These are phyloP conservation scores for chimpanzee (Pan troglodytes) DNA, from an alignment of 2,113 vertebrate genomes.

Conservation along the genomic window DNA sequence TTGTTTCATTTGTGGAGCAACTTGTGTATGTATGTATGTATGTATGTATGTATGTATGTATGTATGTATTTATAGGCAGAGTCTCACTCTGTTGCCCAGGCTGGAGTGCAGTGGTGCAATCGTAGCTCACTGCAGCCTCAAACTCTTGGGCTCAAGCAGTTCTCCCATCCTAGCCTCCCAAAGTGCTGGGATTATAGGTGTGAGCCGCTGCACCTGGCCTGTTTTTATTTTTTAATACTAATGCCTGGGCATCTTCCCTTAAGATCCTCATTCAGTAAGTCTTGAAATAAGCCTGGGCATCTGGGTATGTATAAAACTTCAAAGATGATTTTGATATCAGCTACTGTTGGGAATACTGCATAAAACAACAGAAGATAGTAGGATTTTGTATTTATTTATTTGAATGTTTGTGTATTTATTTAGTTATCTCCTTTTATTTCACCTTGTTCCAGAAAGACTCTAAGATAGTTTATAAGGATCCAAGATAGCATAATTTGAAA, in stretches of 20 bases:
- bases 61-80: too few species aligned
- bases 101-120: background rate
- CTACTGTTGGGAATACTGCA: background rate
- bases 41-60: background rate
- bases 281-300: background rate
- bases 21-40: background rate
- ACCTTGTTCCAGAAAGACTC: background rate
- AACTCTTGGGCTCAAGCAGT: background rate
- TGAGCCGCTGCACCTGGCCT: background rate
- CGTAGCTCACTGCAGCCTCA: background rate
- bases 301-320: background rate
- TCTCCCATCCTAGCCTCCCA: background rate
- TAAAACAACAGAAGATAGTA: background rate
- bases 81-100: background rate
- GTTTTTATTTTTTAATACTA: background rate
- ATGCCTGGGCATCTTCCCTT: background rate
- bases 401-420: background rate
- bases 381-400: background rate
- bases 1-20: background rate
- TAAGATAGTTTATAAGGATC: background rate
- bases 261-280: background rate
- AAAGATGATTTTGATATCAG: background rate
- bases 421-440: conserved; percentile 4
- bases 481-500: conserved; percentile 25
- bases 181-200: background rate